A percentile compares a stretch with the other conserved stretches of the same genome.
phyloP scores from a whole-genome alignment of 1,140 invertebrate genomes.

The Anoplolepis gracilipes region DNA sequence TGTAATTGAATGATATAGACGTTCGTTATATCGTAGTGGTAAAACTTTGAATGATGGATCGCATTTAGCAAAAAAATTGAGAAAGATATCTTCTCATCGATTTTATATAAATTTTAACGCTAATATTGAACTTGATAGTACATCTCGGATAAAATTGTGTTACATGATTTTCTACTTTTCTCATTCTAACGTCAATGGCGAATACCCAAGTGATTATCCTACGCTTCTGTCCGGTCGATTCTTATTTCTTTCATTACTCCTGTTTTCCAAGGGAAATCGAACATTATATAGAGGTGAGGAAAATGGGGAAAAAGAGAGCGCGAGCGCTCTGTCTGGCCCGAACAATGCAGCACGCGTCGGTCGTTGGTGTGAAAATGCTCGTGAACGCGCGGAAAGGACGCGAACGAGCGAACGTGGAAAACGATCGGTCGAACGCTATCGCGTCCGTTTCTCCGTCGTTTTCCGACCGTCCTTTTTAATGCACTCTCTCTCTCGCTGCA shows the following conservation, averaged over 20 bases:
- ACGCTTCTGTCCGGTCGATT: background rate
- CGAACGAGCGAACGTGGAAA: conserved; percentile 43
- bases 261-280: conserved; percentile 7
- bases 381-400: conserved; percentile 42
- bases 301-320: conserved; percentile 3
- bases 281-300: conserved; percentile 33
- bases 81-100: background rate
- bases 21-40: background rate
- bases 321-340: conserved; percentile 16
- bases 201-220: background rate
- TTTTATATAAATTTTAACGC: background rate
- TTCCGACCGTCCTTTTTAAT: conserved; percentile 49
- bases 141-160: background rate
- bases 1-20: background rate
- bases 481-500: conserved; percentile 9
- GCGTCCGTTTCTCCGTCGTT: conserved; percentile 49
- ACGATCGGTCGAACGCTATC: conserved; percentile 49
- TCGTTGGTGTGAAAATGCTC: conserved; percentile 33
- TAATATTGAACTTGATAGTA: background rate
- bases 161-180: background rate
- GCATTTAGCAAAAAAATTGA: background rate
- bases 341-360: conserved; percentile 43
- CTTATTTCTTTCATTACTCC: conserved; percentile 16
- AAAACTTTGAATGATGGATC: background rate
- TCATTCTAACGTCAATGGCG: background rate